Evolutionary conservation across 2,797 vertebrate species (phyloP).

Genomic region (Cheirogaleus major): DNA sequence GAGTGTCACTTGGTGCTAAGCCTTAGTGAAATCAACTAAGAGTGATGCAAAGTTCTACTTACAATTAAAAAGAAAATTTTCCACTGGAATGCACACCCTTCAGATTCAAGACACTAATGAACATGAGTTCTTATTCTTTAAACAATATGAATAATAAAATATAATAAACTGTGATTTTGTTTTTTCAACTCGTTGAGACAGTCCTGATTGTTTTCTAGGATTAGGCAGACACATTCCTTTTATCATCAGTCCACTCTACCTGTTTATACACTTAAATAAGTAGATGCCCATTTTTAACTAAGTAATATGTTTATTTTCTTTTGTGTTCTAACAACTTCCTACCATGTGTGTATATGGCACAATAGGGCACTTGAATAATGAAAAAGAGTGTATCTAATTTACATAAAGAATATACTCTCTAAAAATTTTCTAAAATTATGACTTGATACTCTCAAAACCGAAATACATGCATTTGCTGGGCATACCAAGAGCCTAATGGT

Average conservation of each 20-base stretch:
- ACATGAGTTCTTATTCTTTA: not conserved
- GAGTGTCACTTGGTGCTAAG: not conserved
- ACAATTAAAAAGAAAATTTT: not conserved
- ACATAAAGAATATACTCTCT: not conserved
- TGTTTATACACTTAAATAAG: slow-evolving; percentile 35
- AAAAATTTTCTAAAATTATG: not conserved
- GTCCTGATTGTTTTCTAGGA: not conserved
- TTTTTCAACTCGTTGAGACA: not conserved
- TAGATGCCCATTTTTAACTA: slow-evolving; percentile 51
- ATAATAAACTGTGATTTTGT: not conserved
- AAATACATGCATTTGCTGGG: not conserved
- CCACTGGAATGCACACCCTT: not conserved
- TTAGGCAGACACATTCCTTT: not conserved
- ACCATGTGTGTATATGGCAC: slow-evolving; percentile 24
- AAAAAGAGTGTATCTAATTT: slow-evolving; percentile 46
- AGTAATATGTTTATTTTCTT: not conserved
- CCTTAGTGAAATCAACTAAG: not conserved
- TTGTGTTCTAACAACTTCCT: slow-evolving; percentile 49
- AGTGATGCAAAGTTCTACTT: not conserved
- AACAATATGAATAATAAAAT: not conserved
- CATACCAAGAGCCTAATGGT: not conserved
- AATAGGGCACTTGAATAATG: slow-evolving; percentile 48
- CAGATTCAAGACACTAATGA: not conserved
- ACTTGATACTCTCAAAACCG: not conserved
- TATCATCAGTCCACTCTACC: not conserved